Evolutionary conservation across 1,140 invertebrate species (phyloP).

Genomic region (Sogatella furcifera): DNA sequence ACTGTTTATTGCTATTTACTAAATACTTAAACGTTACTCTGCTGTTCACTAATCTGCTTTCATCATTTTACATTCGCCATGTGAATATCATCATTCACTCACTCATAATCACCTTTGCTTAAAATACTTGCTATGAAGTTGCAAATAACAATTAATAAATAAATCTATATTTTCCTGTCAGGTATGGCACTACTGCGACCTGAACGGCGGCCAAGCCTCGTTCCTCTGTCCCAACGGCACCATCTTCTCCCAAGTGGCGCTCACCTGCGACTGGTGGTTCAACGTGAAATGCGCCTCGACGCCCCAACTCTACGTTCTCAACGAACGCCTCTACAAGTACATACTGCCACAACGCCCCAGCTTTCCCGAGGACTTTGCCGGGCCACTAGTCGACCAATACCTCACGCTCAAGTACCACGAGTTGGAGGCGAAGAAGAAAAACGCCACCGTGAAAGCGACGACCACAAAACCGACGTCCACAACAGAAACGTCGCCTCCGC

Average conservation of each 20-base stretch:
- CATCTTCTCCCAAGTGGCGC: conserved; percentile 74
- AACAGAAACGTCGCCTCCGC: neutral
- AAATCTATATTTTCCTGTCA: conserved; percentile 24
- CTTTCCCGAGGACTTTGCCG: conserved; percentile 78
- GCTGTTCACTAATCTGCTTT: too few relatives aligned
- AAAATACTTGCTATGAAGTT: too few relatives aligned
- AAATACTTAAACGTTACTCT: too few relatives aligned
- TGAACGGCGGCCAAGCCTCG: conserved; percentile 82
- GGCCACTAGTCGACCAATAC: conserved; percentile 73
- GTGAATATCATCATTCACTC: too few relatives aligned
- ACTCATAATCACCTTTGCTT: too few relatives aligned
- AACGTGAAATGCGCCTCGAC: conserved; percentile 66
- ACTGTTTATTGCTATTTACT: too few relatives aligned
- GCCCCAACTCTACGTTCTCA: conserved; percentile 72
- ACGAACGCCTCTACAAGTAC: conserved; percentile 78
- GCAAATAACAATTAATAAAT: too few relatives aligned
- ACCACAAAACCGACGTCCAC: neutral
- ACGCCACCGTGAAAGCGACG: neutral
- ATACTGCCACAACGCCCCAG: conserved; percentile 73
- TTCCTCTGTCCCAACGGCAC: conserved; percentile 87
- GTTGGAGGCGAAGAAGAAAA: neutral
- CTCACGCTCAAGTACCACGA: conserved; percentile 65
- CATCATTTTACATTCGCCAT: too few relatives aligned
- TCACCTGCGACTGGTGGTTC: conserved; percentile 89
- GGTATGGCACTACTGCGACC: conserved; percentile 85